These are phyloP conservation scores for Trialeurodes vaporariorum DNA, from an alignment of 1,140 invertebrate genomes.

Conservation along the genomic window DNA sequence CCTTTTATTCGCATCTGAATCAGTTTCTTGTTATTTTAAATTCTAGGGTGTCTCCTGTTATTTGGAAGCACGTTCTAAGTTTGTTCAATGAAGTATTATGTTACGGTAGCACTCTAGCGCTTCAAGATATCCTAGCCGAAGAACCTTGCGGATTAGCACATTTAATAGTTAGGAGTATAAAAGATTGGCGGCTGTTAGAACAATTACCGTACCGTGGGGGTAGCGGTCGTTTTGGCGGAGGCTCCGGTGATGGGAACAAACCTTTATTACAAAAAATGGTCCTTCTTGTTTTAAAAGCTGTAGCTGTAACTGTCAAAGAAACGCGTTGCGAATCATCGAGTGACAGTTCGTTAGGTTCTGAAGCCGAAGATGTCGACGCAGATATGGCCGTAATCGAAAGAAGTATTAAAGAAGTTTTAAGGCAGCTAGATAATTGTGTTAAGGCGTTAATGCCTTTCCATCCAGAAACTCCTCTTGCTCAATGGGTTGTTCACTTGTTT, in stretches of 20 bases:
- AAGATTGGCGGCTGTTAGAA: slow-evolving; percentile 66
- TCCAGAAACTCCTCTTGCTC: slow-evolving; percentile 72
- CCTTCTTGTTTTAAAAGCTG: slow-evolving; percentile 69
- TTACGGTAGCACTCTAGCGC: slow-evolving; percentile 74
- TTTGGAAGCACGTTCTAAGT: slow-evolving; percentile 71
- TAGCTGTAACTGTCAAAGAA: slow-evolving; percentile 81
- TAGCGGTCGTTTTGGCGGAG: slow-evolving; percentile 40
- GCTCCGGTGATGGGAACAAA: slow-evolving; percentile 40
- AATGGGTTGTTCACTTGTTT: slow-evolving; percentile 78
- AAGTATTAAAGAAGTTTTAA: slow-evolving; percentile 64
- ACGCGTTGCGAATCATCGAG: slow-evolving; percentile 67
- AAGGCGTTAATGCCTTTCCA: slow-evolving; percentile 71
- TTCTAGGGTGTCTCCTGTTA: slow-evolving; percentile 56
- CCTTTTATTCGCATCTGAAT: slow-evolving; percentile 74
- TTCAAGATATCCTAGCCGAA: slow-evolving; percentile 73
- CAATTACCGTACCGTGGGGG: slow-evolving; percentile 45
- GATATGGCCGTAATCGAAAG: slow-evolving; percentile 79
- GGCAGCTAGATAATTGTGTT: slow-evolving; percentile 68
- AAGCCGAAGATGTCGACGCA: slow-evolving; percentile 70
- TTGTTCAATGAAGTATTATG: slow-evolving; percentile 80
- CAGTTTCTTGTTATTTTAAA: slow-evolving; percentile 62
- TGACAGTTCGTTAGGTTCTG: slow-evolving; percentile 60
- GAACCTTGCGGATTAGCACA: slow-evolving; percentile 76
- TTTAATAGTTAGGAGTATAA: slow-evolving; percentile 68
- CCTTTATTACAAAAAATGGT: slow-evolving; percentile 72